Evolutionary conservation across 2,888 invertebrate species (phyloP).

Genomic region (Chrysolina americana): DNA sequence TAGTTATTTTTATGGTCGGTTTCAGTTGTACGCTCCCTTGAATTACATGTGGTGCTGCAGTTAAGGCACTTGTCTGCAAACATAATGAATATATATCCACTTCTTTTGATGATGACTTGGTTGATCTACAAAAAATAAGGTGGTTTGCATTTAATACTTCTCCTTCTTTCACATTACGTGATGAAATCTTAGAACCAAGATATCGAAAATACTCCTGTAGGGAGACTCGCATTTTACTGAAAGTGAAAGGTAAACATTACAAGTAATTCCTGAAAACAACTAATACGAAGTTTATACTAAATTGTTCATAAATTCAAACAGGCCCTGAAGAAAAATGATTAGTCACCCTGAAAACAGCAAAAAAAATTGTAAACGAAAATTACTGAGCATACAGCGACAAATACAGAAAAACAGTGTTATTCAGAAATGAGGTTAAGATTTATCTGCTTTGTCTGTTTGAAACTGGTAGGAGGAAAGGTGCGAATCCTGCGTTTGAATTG

Average conservation of each 20-base stretch:
- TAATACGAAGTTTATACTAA: conserved; percentile 4
- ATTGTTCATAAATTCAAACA: neutral
- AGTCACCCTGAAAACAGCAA: neutral
- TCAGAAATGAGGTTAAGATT: conserved; percentile 5
- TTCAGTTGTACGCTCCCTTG: conserved; percentile 3
- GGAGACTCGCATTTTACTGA: conserved; percentile 11
- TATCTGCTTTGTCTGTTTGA: conserved; percentile 21
- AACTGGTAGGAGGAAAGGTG: too few relatives aligned
- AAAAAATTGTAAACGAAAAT: conserved; percentile 9
- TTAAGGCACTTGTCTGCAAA: conserved; percentile 32
- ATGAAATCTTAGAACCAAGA: too few relatives aligned
- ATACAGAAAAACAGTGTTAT: conserved; percentile 21
- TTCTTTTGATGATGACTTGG: conserved; percentile 2
- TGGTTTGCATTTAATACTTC: conserved; percentile 2
- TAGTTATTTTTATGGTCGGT: conserved; percentile 4
- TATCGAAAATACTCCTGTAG: neutral
- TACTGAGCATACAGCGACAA: neutral
- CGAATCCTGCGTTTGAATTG: too few relatives aligned
- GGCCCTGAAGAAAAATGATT: neutral
- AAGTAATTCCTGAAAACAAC: conserved; percentile 1
- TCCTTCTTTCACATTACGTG: too few relatives aligned
- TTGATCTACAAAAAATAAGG: conserved; percentile 22
- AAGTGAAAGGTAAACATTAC: conserved; percentile 23
- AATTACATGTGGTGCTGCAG: conserved; percentile 27
- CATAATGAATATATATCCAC: conserved; percentile 24